Evolutionary conservation across 2,113 vertebrate species (phyloP).

Genomic region (Mellivora capensis): DNA sequence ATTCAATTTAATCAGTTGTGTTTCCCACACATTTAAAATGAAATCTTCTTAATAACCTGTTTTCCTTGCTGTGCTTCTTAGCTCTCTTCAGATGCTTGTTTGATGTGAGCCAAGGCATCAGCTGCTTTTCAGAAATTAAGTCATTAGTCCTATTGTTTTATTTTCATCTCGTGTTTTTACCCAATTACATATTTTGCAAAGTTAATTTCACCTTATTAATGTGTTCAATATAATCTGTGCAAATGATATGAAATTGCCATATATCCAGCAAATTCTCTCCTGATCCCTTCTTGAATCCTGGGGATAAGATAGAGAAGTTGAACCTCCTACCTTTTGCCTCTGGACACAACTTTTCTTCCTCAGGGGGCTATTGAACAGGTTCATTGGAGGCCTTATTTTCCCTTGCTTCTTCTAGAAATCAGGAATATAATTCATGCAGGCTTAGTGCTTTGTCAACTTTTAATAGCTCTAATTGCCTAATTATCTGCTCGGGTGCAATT

Average conservation of each 20-base stretch:
- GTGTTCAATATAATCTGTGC: constrained; percentile 3
- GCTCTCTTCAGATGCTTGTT: neutral
- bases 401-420: constrained; percentile 27
- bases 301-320: rapidly evolving
- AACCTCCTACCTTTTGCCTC: neutral
- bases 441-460: constrained; percentile 59
- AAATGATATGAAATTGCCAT: neutral
- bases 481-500: constrained; percentile 65
- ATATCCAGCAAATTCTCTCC: neutral
- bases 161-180: constrained; percentile 38
- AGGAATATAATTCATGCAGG: constrained; percentile 41
- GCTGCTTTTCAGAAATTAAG: constrained; percentile 63
- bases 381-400: constrained; percentile 6
- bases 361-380: neutral
- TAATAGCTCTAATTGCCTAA: constrained; percentile 64
- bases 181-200: constrained; percentile 53
- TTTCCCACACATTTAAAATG: constrained; percentile 28
- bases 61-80: constrained; percentile 34
- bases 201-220: constrained; percentile 69
- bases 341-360: neutral
- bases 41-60: constrained; percentile 19
- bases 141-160: constrained; percentile 56
- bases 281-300: neutral
- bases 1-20: constrained; percentile 32
- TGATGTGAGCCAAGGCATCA: constrained; percentile 50